Evolutionary conservation across 2,888 invertebrate genomes (phyloP), one percentile per base, ranked within the genome.

Genomic region (Chouioia cunea): DNA sequence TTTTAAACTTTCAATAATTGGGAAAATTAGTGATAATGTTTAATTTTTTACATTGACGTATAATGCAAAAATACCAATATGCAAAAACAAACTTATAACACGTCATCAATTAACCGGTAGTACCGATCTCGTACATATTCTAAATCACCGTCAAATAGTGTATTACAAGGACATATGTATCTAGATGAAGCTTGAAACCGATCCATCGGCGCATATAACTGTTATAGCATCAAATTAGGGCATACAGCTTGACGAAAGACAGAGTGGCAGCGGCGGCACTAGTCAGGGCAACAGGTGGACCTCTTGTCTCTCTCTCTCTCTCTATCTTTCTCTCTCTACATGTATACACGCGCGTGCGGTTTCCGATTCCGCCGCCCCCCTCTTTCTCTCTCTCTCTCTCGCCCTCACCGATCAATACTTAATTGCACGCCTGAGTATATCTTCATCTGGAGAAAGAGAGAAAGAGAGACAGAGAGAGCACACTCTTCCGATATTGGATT

Each of bases 391-490:
- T n/a, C n/a, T n/a, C 54, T 79, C 80, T 2, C 79, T 77, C 79
- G 78, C 79, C 79, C 80, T 36, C 36, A 12, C 36, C 80, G 81
- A 81, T 82, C 81, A 80, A 82, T 82, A 82, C 81, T 81, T 81
- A 82, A 81, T 82, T 82, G 79, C 79, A 76, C 72, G 54, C 44
- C 22, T 47, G 64, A 46, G 46, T 64, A 22, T 36, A 36, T 36
- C 36, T 36, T 36, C 36, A 36, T 36, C 36, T 36, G 36, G 6
- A 36, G 36, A 36, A 36, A 36, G 10, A 6, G 36, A 10, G 36
- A 36, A 12, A 3, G 6, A 6, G 36, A 36, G 27, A n/a, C n/a
- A 27, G 27, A 27, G 27, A 27, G 3, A 27, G 36, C 36, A 36
- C 36, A 36, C 36, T 36, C 10, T 36, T 36, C 12, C 36, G 36